Base-by-base conservation (phyloP, 1,140 invertebrate species). In the Saccostrea glomerata region DNA sequence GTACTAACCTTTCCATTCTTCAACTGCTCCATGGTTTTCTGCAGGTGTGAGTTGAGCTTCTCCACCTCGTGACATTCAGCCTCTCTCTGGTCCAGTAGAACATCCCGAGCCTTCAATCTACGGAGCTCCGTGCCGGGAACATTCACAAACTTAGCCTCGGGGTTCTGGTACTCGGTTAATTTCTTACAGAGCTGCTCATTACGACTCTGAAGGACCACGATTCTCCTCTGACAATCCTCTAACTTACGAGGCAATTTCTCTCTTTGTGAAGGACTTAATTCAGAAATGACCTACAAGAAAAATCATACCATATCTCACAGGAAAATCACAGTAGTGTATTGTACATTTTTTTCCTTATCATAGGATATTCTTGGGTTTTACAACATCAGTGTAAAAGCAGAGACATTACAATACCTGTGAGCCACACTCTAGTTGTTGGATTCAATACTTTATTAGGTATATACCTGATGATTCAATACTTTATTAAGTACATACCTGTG, bases 151-250 rank as follows among this genome's bases (percentile, higher is more conserved):
- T 87, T 87, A 82, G 84, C 86, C 25, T 77, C 58, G 6, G 73
- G 86, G 58, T 87, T 87, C 56, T 89, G 85, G 30, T 89, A 87
- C 55, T 89, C 88, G 5, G 63, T 54, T 54, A 89, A 86, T 77
- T 85, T 66, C 30, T 70, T 85, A 73, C 83, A 66, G 9, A 91
- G 90, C 66, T 92, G 85, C 36, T 92, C 90, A 82, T 92, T 90
- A 36, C 92, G 90, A 84, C 90, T 89, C 89, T 93, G 92, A 36
- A 93, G 90, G 55, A 91, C 88, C 23, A 93, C 87, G 17, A 94
- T 90, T 77, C 91, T 89, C 40, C 91, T 90, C 87, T 94, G 93
- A 90, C 92, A 94, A 56, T 94, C 93, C 84, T 94, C 93, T 56
- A 93, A 86, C 60, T 92, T 93, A 70, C 91, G 90, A 17, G 92